Base-by-base conservation (phyloP, 2,113 vertebrate genomes). In the Falco punctatus region DNA sequence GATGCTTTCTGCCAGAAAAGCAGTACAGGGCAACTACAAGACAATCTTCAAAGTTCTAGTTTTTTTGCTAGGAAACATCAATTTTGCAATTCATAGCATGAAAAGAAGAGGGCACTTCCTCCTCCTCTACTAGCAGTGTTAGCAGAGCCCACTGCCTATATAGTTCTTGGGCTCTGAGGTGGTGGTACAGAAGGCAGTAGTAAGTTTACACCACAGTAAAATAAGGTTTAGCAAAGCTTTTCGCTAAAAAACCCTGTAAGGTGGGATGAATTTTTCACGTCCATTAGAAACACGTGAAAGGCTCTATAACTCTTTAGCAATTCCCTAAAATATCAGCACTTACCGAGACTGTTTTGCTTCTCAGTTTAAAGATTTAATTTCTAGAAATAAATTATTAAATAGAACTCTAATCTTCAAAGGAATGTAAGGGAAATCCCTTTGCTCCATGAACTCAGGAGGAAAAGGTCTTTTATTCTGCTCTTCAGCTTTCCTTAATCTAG, bases 391-490 rank as follows among this genome's bases (percentile, higher is more conserved):
- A 48, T 54, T 73, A 58, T 5, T 73, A 65, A 88, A 89, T 10
- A 74, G 18, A 52, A 65, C 72, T 72, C 33, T 88, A 38, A 73
- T 33, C 42, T 88, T 88, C 55, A 80, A 86, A 73, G 24, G 7
- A 77, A 21, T 1, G 3, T 15, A 46, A 13, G 8, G 4, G 9
- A 77, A 86, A 65, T 18, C 6, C 32, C 66, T 58, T 48, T n/a
- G 3, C n/a, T 80, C 16, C 17, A n/a, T 3, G 8, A 73, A 59
- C 7, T 57, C 10, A 32, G 0, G 1, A 59, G 20, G 32, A 82
- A 91, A 93, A 86, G 18, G 21, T 62, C 38, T 75, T 77, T 40
- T 57, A 54, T 48, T 77, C 27, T 85, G 12, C 10, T 85, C 21
- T 77, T 59, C 40, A 80, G 46, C 49, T 85, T 89, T 90, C 59